phyloP scores from a whole-genome alignment of 2,797 vertebrate species.

The Alca torda region DNA sequence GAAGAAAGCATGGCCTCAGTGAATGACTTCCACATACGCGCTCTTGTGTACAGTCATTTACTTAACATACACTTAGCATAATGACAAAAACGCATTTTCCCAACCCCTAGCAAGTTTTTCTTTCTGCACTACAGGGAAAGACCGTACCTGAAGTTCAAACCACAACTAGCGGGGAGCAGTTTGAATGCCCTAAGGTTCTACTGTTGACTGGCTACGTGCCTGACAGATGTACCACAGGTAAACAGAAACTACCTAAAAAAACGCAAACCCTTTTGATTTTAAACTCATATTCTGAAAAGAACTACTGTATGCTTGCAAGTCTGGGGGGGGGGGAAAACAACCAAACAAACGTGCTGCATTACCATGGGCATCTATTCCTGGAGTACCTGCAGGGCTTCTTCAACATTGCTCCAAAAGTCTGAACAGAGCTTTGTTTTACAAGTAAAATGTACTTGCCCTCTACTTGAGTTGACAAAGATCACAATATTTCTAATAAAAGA shows the following conservation, averaged over 20 bases:
- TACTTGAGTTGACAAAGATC: background rate
- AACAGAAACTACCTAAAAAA: background rate
- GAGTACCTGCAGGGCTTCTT: background rate
- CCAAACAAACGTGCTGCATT: background rate
- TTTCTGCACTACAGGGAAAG: background rate
- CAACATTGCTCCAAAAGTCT: background rate
- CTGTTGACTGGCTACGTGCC: background rate
- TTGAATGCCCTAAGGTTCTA: background rate
- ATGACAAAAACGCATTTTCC: background rate
- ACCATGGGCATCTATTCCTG: background rate
- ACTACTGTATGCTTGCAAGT: background rate
- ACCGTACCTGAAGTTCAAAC: background rate
- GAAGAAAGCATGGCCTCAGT: background rate
- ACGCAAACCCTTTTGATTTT: background rate
- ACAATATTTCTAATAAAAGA: background rate
- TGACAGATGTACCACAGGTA: background rate
- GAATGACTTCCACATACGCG: background rate
- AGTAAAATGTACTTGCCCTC: background rate
- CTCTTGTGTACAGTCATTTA: background rate
- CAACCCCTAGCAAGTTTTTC: background rate
- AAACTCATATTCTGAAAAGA: background rate
- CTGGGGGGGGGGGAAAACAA: rapidly evolving
- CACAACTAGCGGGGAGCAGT: background rate
- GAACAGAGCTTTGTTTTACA: background rate
- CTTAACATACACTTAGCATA: background rate